Evolutionary conservation across 2,797 vertebrate species (phyloP), one percentile per base, ranked within the genome.

Genomic region (Podarcis siculus): DNA sequence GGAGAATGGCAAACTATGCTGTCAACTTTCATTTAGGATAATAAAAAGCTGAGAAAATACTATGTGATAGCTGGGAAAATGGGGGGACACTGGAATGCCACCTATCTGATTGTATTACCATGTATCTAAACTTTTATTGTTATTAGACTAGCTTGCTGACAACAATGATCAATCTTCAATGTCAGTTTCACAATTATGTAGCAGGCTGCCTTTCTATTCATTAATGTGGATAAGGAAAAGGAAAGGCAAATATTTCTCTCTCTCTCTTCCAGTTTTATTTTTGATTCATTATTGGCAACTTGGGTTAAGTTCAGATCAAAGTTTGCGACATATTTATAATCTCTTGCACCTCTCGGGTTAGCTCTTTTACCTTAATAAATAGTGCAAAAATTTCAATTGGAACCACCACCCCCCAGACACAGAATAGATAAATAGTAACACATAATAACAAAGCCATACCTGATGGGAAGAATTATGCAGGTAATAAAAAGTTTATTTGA

Each of bases 1-100:
- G 55, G 32, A 80, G 82, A 55, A 82, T 76, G n/a, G 15, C 21
- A 87, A 80, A 82, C 39, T 37, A 77, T 55, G 72, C 13, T 82
- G 80, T 77, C 80, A 37, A 87, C 64, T 35, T 87, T 69, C 42
- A 82, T 87, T 82, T 76, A 25, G 58, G 37, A 81, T 66, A 87
- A 87, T 76, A 39, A 87, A 76, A 67, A 82, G 69, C 71, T 87
- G 19, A 49, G 58, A 82, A 87, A 75, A 82, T 75, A 32, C 19
- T 82, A 35, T 67, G 72, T 87, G 79, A 82, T 87, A 61, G 80
- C 80, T 87, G 61, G n/a, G n/a, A 37, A 82, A 77, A 67, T 77
- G 55, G 39, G 58, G 17, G 27, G 27, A 69, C 32, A 19, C 79
- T 66, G 58, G 72, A 76, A 82, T 77, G 58, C 61, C 72, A 86